These are phyloP conservation scores for Platysteira castanea DNA, from an alignment of 2,113 vertebrate species.

Conservation along the genomic window DNA sequence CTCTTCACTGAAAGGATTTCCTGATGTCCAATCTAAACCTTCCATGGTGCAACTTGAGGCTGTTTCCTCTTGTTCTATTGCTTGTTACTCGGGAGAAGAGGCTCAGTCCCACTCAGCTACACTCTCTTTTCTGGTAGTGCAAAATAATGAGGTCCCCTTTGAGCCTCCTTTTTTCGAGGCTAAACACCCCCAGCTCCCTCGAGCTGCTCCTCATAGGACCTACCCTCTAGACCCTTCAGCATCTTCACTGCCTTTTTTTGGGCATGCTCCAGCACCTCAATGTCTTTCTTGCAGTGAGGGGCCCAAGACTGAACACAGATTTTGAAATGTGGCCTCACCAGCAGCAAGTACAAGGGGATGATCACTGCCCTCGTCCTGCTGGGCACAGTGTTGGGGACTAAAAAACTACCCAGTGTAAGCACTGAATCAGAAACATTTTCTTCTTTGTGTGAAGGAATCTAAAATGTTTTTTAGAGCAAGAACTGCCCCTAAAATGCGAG, in stretches of 20 bases:
- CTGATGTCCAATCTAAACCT: background rate
- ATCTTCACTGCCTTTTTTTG: background rate
- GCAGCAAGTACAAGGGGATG: accelerated
- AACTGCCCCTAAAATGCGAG: background rate
- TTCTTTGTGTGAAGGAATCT: background rate
- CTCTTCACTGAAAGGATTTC: background rate
- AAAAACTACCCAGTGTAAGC: background rate
- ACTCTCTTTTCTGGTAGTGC: background rate
- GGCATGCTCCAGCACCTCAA: background rate
- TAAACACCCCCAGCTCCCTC: background rate
- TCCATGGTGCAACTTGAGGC: background rate
- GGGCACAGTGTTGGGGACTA: background rate
- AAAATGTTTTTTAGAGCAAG: background rate
- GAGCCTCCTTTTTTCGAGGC: background rate
- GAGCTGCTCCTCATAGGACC: background rate
- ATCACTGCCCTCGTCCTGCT: background rate
- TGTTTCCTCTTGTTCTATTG: background rate
- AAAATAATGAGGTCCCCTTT: too few species aligned
- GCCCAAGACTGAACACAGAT: background rate
- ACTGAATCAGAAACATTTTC: background rate
- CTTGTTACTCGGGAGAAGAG: background rate
- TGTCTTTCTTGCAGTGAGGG: background rate
- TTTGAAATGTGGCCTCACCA: background rate
- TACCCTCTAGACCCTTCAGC: background rate
- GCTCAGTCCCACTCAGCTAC: background rate